These are phyloP conservation scores for Drosophila tanythrix DNA, from an alignment of 2,888 invertebrate genomes.

Conservation along the genomic window DNA sequence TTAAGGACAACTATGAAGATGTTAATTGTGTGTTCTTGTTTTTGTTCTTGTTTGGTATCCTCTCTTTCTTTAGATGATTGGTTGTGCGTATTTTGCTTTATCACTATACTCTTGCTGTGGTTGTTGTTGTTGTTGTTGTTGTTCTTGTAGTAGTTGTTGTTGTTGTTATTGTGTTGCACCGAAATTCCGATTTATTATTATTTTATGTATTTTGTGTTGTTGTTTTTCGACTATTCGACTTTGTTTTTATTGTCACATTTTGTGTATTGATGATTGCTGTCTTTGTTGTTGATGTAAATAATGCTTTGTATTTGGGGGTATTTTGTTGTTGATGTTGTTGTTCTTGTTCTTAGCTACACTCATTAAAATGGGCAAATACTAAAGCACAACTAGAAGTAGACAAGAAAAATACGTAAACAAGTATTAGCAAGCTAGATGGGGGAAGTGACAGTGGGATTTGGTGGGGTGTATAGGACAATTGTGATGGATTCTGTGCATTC, in stretches of 20 bases:
- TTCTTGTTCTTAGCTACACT: conserved; percentile 69
- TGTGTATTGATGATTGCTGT: conserved; percentile 65
- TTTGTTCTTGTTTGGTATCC: conserved; percentile 25
- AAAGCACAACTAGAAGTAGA: conserved; percentile 78
- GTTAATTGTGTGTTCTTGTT: conserved; percentile 32
- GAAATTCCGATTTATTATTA: conserved; percentile 52
- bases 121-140: conserved; percentile 32
- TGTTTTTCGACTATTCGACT: conserved; percentile 29
- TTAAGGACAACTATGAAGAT: conserved; percentile 49
- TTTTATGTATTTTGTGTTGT: conserved; percentile 18
- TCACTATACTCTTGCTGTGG: conserved; percentile 27
- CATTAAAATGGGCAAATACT: conserved; percentile 78
- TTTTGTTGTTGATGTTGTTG: conserved; percentile 21
- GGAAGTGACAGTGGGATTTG: background rate
- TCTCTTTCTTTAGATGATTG: conserved; percentile 30
- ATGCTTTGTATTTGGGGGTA: conserved; percentile 50
- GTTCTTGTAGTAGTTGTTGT: conserved; percentile 28
- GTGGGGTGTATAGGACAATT: background rate
- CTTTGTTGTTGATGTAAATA: conserved; percentile 58
- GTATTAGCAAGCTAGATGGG: conserved; percentile 73
- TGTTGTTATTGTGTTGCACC: conserved; percentile 62
- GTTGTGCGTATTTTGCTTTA: conserved; percentile 41
- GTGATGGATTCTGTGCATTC: conserved; percentile 15
- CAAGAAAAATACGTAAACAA: conserved; percentile 74
- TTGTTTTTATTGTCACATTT: conserved; percentile 72